Base-by-base conservation (phyloP, 2,888 invertebrate species). In the Caenorhabditis becei region DNA sequence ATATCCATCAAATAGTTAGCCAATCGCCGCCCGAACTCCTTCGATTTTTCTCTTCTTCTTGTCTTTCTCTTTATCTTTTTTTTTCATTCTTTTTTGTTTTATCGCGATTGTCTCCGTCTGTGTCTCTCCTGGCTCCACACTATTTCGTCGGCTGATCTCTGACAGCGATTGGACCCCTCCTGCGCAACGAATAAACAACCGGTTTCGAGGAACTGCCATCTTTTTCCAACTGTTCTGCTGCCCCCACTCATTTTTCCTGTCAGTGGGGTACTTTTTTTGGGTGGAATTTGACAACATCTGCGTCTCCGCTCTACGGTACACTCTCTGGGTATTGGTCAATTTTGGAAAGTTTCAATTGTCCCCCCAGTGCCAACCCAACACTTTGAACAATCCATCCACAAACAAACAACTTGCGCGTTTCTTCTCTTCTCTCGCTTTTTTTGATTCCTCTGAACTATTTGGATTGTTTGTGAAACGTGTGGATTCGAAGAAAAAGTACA, bases 111-210 rank as follows among this genome's bases (percentile, higher is more conserved):
- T 59, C 20, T 56, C 44, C 5, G 24, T 23, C 69, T 70, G 69
- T 37, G 69, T 70, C 59, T 70, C 59, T 37, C 37, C 5, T 24
- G 37, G 23, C 56, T 18, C n/a, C 23, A 37, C 59, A 37, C 23
- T 47, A 26, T 70, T n/a, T 18, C 37, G 26, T 20, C 18, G n/a
- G 32, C 51, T 61, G 59, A 70, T 61, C 61, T 70, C 51, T 70
- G 70, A 70, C 59, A 59, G 70, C 61, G 61, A 70, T 61, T 70
- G 61, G 26, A 28, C 44, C 10, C 23, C 32, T 44, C 47, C 58
- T 67, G 67, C 67, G 67, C 67, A 67, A 67, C 58, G 67, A 67
- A 67, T 67, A 67, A 67, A 67, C 67, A 67, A 67, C 67, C 67
- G 67, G 67, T 67, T 67, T 67, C 67, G 67, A 67, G 67, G 58